These are phyloP conservation scores for Marisa cornuarietis DNA, from an alignment of 1,140 invertebrate species.

Conservation along the genomic window DNA sequence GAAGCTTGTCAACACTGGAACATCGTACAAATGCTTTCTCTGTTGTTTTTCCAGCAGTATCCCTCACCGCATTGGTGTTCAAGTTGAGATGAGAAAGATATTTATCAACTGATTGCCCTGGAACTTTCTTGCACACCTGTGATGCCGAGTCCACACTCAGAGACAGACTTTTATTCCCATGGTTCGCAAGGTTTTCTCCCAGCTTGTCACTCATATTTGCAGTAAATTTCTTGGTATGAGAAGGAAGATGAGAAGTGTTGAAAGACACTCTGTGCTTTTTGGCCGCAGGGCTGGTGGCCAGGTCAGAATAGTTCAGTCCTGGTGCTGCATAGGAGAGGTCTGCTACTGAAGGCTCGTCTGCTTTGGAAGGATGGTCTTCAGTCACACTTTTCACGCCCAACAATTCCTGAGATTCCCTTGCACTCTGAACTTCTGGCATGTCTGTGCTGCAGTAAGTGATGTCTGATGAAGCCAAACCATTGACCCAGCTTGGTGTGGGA, in stretches of 20 bases:
- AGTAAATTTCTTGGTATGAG: not conserved
- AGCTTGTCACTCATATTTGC: too few species aligned
- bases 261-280: not conserved
- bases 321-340: slow-evolving; percentile 28
- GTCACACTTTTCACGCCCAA: not conserved
- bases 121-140: not conserved
- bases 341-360: slow-evolving; percentile 3
- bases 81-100: slow-evolving; percentile 30
- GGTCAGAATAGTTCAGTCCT: slow-evolving; percentile 34
- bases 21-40: slow-evolving; percentile 24
- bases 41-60: not conserved
- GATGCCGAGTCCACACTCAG: not conserved
- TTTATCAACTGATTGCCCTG: slow-evolving; percentile 25
- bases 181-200: too few species aligned
- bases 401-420: not conserved
- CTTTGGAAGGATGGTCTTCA: not conserved
- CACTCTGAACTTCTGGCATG: slow-evolving; percentile 4
- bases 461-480: slow-evolving; percentile 40
- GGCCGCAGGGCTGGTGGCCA: slow-evolving; percentile 6
- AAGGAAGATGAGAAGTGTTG: not conserved
- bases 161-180: too few species aligned
- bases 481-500: slow-evolving; percentile 46
- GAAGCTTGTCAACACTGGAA: slow-evolving; percentile 40
- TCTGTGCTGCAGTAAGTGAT: slow-evolving; percentile 20
- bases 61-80: not conserved